Conservation (phyloP, 2,113 vertebrate species). For the Tympanuchus pallidicinctus region DNA sequence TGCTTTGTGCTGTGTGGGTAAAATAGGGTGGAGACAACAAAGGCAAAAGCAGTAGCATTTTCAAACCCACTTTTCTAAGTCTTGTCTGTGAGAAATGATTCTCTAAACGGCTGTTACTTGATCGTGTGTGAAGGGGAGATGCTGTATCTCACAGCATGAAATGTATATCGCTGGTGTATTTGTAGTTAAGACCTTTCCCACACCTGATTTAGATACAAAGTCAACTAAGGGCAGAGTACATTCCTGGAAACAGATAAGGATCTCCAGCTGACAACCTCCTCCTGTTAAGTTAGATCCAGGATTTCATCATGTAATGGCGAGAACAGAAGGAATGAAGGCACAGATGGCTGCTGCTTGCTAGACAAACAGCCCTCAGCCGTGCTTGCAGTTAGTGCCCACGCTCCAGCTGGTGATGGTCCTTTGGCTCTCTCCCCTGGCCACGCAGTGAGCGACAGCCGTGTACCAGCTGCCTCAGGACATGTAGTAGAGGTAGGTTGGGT, state of each 20-base stretch:
- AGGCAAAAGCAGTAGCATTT: not conserved
- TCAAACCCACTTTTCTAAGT: not conserved
- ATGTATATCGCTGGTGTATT: not conserved
- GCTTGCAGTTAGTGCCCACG: rapidly evolving
- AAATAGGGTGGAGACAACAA: not conserved
- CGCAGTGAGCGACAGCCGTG: rapidly evolving
- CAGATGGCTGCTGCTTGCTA: rapidly evolving
- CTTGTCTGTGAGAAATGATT: not conserved
- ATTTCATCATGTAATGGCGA: not conserved
- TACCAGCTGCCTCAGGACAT: rapidly evolving
- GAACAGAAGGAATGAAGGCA: not conserved
- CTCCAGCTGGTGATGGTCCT: rapidly evolving
- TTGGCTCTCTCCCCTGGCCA: slow-evolving; percentile 37
- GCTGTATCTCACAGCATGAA: not conserved
- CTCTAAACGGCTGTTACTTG: not conserved
- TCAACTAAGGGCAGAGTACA: not conserved
- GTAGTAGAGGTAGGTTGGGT: rapidly evolving
- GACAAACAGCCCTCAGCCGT: rapidly evolving
- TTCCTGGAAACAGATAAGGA: slow-evolving; percentile 10
- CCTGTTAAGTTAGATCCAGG: not conserved
- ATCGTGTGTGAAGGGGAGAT: not conserved
- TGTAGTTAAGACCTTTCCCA: not conserved
- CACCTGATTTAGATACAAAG: slow-evolving; percentile 17
- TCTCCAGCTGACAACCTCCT: not conserved
- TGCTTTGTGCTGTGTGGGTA: not conserved